These are phyloP conservation scores for Agapostemon virescens DNA, from an alignment of 2,888 invertebrate genomes.

Conservation along the genomic window DNA sequence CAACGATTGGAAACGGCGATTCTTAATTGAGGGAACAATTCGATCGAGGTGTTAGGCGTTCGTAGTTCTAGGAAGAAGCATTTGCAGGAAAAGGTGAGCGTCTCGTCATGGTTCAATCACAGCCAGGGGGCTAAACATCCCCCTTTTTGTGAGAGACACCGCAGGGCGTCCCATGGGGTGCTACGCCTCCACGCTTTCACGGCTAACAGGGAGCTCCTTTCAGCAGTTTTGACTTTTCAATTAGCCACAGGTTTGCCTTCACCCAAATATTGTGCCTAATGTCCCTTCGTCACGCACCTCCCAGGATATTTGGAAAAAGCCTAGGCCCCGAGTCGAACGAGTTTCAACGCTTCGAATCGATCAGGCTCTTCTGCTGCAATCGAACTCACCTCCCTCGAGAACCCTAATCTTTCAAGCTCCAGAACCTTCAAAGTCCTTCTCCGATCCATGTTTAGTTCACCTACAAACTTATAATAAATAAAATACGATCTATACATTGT, in stretches of 20 bases:
- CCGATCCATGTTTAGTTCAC: not conserved
- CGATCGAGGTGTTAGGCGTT: not conserved
- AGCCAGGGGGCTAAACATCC: constrained; percentile 22
- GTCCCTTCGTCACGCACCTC: constrained; percentile 68
- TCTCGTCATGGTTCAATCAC: constrained; percentile 42
- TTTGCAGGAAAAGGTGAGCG: not conserved
- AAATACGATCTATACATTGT: no score
- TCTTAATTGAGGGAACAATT: not conserved
- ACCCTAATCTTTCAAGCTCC: not conserved
- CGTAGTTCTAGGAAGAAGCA: not conserved
- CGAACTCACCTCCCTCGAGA: not conserved
- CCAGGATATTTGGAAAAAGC: not conserved
- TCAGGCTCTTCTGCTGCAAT: constrained; percentile 3
- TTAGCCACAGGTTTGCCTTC: constrained; percentile 78
- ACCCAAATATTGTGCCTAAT: constrained; percentile 77
- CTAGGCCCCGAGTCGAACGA: constrained; percentile 11
- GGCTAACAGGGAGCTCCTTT: constrained; percentile 54
- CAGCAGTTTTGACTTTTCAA: constrained; percentile 79
- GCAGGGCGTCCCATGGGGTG: constrained; percentile 40
- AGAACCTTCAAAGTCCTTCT: not conserved
- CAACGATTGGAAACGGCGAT: not conserved
- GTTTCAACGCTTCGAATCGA: constrained; percentile 32
- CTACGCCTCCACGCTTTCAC: constrained; percentile 75
- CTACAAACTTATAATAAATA: not conserved
- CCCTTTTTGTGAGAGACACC: constrained; percentile 30